Evolutionary conservation across 2,113 vertebrate genomes (phyloP).

Genomic region (Cololabis saira): DNA sequence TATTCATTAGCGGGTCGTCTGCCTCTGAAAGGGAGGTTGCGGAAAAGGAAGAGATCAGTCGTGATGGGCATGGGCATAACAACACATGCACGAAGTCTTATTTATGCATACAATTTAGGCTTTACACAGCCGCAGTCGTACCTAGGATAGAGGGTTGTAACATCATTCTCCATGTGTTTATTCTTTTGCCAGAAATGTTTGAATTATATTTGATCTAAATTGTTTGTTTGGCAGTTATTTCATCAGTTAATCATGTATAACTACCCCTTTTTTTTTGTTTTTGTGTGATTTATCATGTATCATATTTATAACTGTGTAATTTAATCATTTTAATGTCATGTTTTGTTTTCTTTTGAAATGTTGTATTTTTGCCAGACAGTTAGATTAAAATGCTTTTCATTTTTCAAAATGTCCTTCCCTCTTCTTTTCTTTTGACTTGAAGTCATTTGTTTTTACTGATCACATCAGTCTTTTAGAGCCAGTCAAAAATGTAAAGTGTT

Average conservation of each 20-base stretch:
- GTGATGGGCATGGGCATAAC: slow-evolving; percentile 49
- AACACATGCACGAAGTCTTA: slow-evolving; percentile 40
- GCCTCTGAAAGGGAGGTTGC: slow-evolving; percentile 58
- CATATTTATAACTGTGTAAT: background rate
- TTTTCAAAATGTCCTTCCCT: no score
- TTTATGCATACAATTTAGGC: background rate
- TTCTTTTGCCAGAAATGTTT: background rate
- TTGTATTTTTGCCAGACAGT: no score
- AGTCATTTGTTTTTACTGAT: no score
- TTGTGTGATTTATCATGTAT: background rate
- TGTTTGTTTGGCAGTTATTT: background rate
- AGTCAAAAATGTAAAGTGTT: no score
- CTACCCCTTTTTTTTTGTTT: slow-evolving; percentile 7
- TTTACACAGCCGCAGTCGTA: slow-evolving; percentile 6
- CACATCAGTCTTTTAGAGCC: no score
- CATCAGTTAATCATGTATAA: slow-evolving; percentile 9
- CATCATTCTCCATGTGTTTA: background rate
- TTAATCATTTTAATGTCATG: slow-evolving; percentile 3
- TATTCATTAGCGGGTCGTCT: slow-evolving; percentile 72
- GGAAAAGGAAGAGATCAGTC: slow-evolving; percentile 52
- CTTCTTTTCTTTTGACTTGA: no score
- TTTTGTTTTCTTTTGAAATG: no score
- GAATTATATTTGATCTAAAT: background rate
- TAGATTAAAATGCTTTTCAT: no score
- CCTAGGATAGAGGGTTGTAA: background rate